phyloP scores from a whole-genome alignment of 1,140 invertebrate genomes.

The Monomorium pharaonis region DNA sequence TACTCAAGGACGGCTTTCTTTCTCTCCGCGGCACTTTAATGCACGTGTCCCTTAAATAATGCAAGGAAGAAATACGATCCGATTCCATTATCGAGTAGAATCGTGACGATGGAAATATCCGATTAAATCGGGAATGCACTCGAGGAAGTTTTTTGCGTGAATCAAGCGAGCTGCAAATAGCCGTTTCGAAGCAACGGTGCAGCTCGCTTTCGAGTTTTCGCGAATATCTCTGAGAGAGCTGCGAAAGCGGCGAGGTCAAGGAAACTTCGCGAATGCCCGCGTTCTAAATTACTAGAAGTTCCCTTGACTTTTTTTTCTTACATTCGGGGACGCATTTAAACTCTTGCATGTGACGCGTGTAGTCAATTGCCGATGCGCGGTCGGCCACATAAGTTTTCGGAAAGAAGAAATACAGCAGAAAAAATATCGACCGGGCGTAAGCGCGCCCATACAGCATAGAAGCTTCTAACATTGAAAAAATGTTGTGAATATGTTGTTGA shows the following conservation, averaged over 20 bases:
- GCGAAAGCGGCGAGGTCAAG: slow-evolving; percentile 3
- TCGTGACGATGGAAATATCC: slow-evolving; percentile 49
- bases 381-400: not conserved
- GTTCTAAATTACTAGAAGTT: slow-evolving; percentile 35
- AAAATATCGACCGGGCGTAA: not conserved
- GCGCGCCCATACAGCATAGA: no score
- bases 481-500: no score
- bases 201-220: slow-evolving; percentile 25
- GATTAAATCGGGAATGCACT: slow-evolving; percentile 48
- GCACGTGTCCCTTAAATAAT: slow-evolving; percentile 44
- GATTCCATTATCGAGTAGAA: slow-evolving; percentile 35
- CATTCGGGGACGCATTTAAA: not conserved
- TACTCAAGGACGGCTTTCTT: not conserved
- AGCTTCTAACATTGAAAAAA: no score
- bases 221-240: slow-evolving; percentile 25
- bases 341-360: not conserved
- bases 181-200: not conserved
- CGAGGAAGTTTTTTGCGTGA: slow-evolving; percentile 43
- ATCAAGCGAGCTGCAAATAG: slow-evolving; percentile 45
- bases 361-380: slow-evolving; percentile 27
- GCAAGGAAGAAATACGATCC: slow-evolving; percentile 24
- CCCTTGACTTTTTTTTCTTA: slow-evolving; percentile 38
- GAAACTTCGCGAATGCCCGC: slow-evolving; percentile 28
- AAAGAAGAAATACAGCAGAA: not conserved
- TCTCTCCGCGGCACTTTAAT: not conserved